Percentiles rank a stretch among this genome's conserved stretches.
phyloP scores from a whole-genome alignment of 2,888 invertebrate genomes.

The Caenorhabditis virilis region DNA sequence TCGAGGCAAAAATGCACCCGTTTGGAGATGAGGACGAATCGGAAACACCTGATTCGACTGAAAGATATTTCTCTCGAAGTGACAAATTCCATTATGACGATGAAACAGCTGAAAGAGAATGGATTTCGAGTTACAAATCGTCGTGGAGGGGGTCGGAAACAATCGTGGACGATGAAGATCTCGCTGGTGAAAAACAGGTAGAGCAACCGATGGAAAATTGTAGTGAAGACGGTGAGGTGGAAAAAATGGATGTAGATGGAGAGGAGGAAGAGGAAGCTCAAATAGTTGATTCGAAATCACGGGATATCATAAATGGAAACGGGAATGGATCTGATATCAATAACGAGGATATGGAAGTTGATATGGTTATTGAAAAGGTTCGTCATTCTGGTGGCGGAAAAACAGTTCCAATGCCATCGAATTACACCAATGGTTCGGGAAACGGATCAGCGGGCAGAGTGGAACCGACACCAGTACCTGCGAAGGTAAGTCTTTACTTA shows the following conservation, averaged over 20 bases:
- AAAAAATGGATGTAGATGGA: slow-evolving; percentile 32
- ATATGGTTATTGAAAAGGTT: slow-evolving; percentile 8
- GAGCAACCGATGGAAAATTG: too few relatives aligned
- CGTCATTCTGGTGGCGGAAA: slow-evolving; percentile 8
- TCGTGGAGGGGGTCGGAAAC: slow-evolving; percentile 11
- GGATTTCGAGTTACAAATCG: slow-evolving; percentile 21
- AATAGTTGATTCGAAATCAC: not conserved
- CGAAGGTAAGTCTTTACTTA: slow-evolving; percentile 39
- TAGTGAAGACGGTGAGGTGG: slow-evolving; percentile 29
- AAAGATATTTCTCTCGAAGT: slow-evolving; percentile 23
- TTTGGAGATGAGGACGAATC: slow-evolving; percentile 29
- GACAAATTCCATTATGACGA: slow-evolving; percentile 26
- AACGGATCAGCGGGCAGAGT: slow-evolving; percentile 56
- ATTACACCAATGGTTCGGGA: slow-evolving; percentile 36
- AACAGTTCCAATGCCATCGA: slow-evolving; percentile 17
- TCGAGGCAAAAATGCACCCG: slow-evolving; percentile 20
- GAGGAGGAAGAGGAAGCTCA: slow-evolving; percentile 24
- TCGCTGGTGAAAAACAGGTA: not conserved
- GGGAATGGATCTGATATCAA: slow-evolving; percentile 11
- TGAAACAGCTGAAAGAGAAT: slow-evolving; percentile 17
- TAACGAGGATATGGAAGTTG: slow-evolving; percentile 22
- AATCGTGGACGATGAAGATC: not conserved
- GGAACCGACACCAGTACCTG: slow-evolving; percentile 45
- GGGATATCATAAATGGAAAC: slow-evolving; percentile 10
- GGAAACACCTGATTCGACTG: slow-evolving; percentile 13